Evolutionary conservation across 2,888 invertebrate species (phyloP).

Genomic region (Tanypteryx hageni): DNA sequence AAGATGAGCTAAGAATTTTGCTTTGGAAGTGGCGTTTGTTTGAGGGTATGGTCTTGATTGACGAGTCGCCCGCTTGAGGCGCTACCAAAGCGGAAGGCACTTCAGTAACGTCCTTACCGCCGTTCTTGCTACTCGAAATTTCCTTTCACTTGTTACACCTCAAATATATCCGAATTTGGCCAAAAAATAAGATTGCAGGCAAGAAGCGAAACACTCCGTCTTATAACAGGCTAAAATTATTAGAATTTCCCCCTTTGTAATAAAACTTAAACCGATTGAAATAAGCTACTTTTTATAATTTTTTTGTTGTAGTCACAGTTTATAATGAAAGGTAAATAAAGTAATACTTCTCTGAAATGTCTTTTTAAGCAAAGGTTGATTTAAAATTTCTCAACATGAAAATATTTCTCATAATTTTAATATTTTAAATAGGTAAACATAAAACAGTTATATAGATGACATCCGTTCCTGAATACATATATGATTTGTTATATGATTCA

Average conservation of each 20-base stretch:
- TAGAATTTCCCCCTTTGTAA: not conserved
- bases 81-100: not conserved
- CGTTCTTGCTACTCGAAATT: not conserved
- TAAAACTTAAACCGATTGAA: not conserved
- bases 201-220: no score
- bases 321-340: no score
- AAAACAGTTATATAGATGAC: no score
- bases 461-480: no score
- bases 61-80: conserved; percentile 31
- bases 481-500: no score
- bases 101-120: not conserved
- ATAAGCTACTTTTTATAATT: not conserved
- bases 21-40: conserved; percentile 41
- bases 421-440: no score
- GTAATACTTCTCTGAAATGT: no score
- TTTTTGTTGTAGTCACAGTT: not conserved
- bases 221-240: no score
- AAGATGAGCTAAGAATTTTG: conserved; percentile 31
- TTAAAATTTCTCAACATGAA: no score
- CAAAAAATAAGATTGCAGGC: not conserved
- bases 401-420: no score
- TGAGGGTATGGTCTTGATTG: conserved; percentile 17
- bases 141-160: not conserved
- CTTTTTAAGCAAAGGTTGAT: no score
- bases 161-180: not conserved